Evolutionary conservation across 2,113 vertebrate genomes (phyloP).

Genomic region (Arothron firmamentum): DNA sequence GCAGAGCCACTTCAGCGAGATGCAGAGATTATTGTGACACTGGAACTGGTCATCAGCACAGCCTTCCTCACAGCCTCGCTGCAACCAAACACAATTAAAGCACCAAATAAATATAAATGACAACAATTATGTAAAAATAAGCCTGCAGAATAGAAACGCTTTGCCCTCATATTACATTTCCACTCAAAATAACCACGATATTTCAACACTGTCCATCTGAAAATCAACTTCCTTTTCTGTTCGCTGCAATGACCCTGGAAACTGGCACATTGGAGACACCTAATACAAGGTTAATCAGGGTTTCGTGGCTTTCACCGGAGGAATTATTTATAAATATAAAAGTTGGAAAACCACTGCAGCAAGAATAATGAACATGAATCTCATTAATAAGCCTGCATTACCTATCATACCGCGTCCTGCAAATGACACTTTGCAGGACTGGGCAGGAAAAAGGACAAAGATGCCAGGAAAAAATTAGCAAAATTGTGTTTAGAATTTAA

Average conservation of each 20-base stretch:
- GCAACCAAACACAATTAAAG: constrained; percentile 35
- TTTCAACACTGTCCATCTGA: not conserved
- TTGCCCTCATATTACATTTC: not conserved
- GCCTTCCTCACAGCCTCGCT: constrained; percentile 90
- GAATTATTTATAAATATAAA: constrained; percentile 39
- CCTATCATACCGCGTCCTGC: constrained; percentile 41
- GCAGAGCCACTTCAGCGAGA: constrained; percentile 89
- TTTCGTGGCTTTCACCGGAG: constrained; percentile 21
- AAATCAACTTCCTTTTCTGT: not conserved
- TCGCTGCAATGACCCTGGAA: constrained; percentile 34
- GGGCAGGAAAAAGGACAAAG: constrained; percentile 19
- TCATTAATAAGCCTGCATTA: constrained; percentile 33
- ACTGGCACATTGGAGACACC: constrained; percentile 10
- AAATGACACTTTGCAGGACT: constrained; percentile 28
- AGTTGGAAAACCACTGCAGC: constrained; percentile 40
- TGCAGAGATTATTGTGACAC: constrained; percentile 91
- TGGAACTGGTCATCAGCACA: constrained; percentile 93
- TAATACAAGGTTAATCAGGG: constrained; percentile 50
- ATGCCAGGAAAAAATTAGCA: constrained; percentile 20
- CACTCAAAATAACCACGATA: not conserved
- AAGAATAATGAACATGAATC: constrained; percentile 52
- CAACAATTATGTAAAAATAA: not conserved
- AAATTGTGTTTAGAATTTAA: constrained; percentile 29
- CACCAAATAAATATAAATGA: not conserved
- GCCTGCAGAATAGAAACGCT: not conserved